phyloP scores from a whole-genome alignment of 2,113 vertebrate species.

The Engraulis encrasicolus region DNA sequence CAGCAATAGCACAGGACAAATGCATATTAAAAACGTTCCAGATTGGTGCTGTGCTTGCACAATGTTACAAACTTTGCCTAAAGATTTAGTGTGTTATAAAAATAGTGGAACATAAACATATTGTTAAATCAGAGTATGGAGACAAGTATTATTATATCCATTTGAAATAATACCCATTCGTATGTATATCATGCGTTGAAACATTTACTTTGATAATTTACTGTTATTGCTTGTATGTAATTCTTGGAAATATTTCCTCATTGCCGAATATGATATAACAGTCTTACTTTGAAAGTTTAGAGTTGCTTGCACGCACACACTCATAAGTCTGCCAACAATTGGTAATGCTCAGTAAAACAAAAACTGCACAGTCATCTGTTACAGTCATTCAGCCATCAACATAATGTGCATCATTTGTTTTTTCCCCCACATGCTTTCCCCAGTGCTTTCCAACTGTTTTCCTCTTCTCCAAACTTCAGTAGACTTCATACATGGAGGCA shows the following conservation, averaged over 20 bases:
- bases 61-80: not conserved
- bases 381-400: not conserved
- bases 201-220: not conserved
- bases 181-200: not conserved
- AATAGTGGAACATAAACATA: not conserved
- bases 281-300: not conserved
- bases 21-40: not conserved
- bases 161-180: not conserved
- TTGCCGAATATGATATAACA: not conserved
- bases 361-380: not conserved
- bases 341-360: not conserved
- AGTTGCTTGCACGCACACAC: not conserved
- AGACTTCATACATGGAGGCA: not conserved
- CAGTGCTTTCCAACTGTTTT: not conserved
- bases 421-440: not conserved
- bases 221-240: not conserved
- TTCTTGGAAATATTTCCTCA: not conserved
- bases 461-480: not conserved
- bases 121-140: not conserved
- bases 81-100: not conserved
- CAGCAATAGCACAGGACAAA: not conserved
- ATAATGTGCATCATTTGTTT: not conserved
- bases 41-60: constrained; percentile 46
- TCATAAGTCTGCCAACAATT: not conserved
- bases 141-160: not conserved